phyloP scores from a whole-genome alignment of 2,113 vertebrate species.

The Ptychochromis oligacanthus region DNA sequence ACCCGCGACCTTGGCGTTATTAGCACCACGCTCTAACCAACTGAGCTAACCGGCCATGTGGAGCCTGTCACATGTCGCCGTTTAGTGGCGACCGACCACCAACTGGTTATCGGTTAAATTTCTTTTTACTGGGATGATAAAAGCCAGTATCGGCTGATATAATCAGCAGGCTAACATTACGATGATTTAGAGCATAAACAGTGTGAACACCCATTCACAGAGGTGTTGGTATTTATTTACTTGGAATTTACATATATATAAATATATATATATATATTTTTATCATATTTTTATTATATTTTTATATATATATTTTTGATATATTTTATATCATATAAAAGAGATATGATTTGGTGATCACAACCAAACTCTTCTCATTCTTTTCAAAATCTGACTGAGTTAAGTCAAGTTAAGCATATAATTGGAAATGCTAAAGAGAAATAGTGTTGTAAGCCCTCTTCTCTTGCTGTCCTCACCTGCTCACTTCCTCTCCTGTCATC shows the following conservation, averaged over 20 bases:
- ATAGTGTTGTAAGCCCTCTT: background rate
- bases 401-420: background rate
- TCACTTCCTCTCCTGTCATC: constrained; percentile 36
- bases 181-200: background rate
- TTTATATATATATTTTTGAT: too few species aligned
- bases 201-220: background rate
- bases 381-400: background rate
- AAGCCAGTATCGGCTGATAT: background rate
- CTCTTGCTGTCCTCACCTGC: background rate
- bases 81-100: too few species aligned
- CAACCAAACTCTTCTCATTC: background rate
- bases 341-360: background rate
- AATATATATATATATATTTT: too few species aligned
- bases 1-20: constrained; percentile 75
- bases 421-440: background rate
- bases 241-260: background rate
- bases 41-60: constrained; percentile 67
- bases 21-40: constrained; percentile 77
- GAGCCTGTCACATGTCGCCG: accelerated
- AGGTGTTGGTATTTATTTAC: background rate
- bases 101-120: too few species aligned
- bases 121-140: too few species aligned
- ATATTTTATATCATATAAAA: too few species aligned
- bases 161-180: background rate
- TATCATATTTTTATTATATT: too few species aligned